Conservation (phyloP, 2,113 vertebrate species). For the Natator depressus region DNA sequence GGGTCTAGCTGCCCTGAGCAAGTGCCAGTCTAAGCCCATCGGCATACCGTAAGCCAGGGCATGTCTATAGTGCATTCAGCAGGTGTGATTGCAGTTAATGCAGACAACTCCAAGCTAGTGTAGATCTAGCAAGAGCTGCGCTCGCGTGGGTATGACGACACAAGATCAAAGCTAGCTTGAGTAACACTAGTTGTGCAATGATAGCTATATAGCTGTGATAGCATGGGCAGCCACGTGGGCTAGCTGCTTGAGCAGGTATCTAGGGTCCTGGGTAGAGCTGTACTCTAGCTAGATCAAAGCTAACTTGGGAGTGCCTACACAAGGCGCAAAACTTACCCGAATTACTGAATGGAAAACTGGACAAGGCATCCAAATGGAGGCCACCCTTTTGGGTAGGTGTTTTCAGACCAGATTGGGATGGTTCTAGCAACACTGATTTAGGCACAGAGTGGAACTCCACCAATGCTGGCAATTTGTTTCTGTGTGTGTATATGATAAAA, state of each 20-base stretch:
- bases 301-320: background rate
- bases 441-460: accelerated
- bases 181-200: background rate
- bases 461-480: conserved; percentile 24
- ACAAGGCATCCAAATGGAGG: accelerated
- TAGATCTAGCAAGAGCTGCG: background rate
- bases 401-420: background rate
- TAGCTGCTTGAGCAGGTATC: background rate
- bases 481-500: background rate
- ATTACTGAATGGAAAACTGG: background rate
- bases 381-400: accelerated
- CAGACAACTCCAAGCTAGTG: background rate
- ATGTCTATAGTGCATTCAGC: too few species aligned
- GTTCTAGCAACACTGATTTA: background rate
- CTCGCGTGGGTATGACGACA: background rate
- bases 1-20: too few species aligned
- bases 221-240: too few species aligned
- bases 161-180: background rate
- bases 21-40: background rate
- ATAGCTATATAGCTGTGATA: background rate
- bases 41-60: background rate
- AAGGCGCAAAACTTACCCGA: background rate
- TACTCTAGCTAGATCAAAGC: background rate
- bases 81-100: background rate
- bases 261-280: background rate